These are phyloP conservation scores for Bathynomus jamesi DNA, from an alignment of 1,140 invertebrate species.

Conservation along the genomic window DNA sequence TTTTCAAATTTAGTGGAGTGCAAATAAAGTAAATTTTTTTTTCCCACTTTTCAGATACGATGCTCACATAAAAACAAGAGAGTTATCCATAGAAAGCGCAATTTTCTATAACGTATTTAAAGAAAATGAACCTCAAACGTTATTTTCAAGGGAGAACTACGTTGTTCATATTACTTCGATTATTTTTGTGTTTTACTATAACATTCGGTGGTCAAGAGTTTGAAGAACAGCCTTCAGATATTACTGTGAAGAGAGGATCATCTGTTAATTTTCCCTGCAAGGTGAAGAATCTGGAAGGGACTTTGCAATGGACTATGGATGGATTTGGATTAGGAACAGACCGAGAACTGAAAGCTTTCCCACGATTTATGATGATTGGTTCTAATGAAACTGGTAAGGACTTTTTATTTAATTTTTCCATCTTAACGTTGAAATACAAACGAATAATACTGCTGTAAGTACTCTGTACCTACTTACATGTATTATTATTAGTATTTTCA, in stretches of 20 bases:
- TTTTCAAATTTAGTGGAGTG: background rate
- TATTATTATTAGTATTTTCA: no score
- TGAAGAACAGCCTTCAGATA: background rate
- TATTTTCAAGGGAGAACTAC: background rate
- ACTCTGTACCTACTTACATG: background rate
- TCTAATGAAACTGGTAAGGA: conserved; percentile 18
- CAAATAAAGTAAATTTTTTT: background rate
- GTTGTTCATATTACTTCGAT: background rate
- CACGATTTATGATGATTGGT: conserved; percentile 74
- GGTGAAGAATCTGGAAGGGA: conserved; percentile 58
- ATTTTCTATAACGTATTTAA: background rate
- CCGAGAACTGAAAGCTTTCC: conserved; percentile 77
- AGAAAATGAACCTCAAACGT: background rate
- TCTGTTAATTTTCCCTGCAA: background rate
- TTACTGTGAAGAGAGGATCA: background rate
- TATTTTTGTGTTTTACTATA: background rate
- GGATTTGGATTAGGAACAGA: conserved; percentile 85
- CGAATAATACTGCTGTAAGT: background rate
- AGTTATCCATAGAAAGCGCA: background rate
- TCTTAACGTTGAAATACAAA: background rate
- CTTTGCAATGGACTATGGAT: conserved; percentile 91
- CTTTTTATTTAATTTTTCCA: background rate
- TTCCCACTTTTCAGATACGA: background rate
- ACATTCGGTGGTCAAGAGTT: background rate
- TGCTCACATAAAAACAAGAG: background rate